phyloP scores from a whole-genome alignment of 2,888 invertebrate genomes.

The Orthosia cruda region DNA sequence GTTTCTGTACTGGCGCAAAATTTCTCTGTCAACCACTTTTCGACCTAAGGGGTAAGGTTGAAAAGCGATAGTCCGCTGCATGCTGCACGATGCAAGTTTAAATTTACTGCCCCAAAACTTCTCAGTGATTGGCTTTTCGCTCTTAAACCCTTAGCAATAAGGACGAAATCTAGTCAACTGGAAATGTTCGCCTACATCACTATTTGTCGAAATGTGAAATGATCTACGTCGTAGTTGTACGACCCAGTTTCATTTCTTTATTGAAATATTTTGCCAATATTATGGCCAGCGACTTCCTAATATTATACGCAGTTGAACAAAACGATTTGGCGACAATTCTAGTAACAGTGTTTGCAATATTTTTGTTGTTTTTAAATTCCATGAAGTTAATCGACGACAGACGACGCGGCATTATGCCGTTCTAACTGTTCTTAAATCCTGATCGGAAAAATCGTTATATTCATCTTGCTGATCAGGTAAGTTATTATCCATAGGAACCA shows the following conservation, averaged over 20 bases:
- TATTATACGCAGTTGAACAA: not conserved
- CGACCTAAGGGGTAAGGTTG: not conserved
- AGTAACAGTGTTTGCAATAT: not conserved
- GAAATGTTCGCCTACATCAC: not conserved
- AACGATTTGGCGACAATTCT: not conserved
- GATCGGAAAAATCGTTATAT: not conserved
- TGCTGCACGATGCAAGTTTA: not conserved
- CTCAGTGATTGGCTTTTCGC: not conserved
- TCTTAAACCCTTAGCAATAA: not conserved
- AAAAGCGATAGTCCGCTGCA: not conserved
- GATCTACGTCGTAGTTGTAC: not conserved
- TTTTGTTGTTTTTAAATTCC: not conserved
- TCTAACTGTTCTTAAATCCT: too few species aligned
- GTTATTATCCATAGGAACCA: not conserved
- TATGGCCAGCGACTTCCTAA: not conserved
- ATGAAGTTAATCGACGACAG: not conserved
- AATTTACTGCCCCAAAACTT: not conserved
- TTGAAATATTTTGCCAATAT: too few species aligned
- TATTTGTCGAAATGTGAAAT: not conserved
- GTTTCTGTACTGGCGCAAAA: not conserved
- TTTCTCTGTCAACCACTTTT: not conserved
- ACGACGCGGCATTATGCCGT: too few species aligned
- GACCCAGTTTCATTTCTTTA: too few species aligned
- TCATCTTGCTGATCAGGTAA: not conserved
- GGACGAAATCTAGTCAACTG: not conserved